Evolutionary conservation across 2,113 vertebrate species (phyloP).

Genomic region (Fregata magnificens): DNA sequence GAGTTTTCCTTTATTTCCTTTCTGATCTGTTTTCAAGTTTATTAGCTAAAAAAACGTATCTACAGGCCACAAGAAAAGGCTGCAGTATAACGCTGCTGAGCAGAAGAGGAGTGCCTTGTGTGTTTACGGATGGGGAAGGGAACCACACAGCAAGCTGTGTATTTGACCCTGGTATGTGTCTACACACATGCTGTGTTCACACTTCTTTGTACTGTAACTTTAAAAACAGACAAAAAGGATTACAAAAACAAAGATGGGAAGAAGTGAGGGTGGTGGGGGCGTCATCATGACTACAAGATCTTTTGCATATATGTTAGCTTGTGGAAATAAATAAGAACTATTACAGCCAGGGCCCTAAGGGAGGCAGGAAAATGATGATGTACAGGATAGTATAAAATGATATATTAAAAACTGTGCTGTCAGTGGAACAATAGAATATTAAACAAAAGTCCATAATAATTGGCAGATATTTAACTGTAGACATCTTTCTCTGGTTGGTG

Average conservation of each 20-base stretch:
- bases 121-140: background rate
- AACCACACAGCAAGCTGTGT: background rate
- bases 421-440: constrained; percentile 48
- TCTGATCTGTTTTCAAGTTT: constrained; percentile 7
- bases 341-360: constrained; percentile 43
- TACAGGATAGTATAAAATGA: constrained; percentile 51
- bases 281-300: background rate
- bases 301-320: constrained; percentile 50
- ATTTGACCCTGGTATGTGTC: background rate
- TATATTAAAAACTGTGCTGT: constrained; percentile 44
- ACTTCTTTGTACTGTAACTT: background rate
- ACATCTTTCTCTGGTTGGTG: constrained; percentile 58
- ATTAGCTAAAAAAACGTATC: background rate
- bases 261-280: background rate
- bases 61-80: background rate
- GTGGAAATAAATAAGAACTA: constrained; percentile 65
- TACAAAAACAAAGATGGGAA: background rate
- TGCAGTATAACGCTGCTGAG: background rate
- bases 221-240: constrained; percentile 13
- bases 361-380: constrained; percentile 49
- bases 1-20: background rate
- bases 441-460: constrained; percentile 60
- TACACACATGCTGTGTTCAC: background rate
- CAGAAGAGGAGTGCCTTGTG: background rate
- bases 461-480: constrained; percentile 62